phyloP scores from a whole-genome alignment of 1,140 invertebrate genomes.

The Lepidotrigona ventralis region DNA sequence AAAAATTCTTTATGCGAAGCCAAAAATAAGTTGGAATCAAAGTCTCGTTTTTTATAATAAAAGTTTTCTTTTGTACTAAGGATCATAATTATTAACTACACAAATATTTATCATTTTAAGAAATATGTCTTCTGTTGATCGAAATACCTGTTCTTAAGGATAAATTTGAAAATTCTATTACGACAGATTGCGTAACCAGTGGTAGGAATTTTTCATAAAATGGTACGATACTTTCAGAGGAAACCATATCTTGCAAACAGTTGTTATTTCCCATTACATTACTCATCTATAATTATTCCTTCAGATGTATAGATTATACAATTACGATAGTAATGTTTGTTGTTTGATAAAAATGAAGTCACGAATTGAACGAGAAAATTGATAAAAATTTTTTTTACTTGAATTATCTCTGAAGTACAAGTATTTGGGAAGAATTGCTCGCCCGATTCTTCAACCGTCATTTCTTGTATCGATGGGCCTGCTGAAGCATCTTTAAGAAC shows the following conservation, averaged over 20 bases:
- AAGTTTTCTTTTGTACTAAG: constrained; percentile 41
- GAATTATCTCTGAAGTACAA: constrained; percentile 29
- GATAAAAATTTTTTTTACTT: neutral
- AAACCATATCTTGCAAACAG: neutral
- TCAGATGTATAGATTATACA: neutral
- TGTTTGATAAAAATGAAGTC: too few relatives aligned
- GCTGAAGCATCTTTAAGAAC: constrained; percentile 24
- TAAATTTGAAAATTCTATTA: constrained; percentile 30
- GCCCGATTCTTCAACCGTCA: neutral
- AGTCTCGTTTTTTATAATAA: constrained; percentile 51
- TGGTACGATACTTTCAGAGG: neutral
- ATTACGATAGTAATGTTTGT: neutral
- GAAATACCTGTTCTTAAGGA: constrained; percentile 24
- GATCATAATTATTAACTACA: neutral
- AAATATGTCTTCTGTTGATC: neutral
- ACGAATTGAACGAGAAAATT: too few relatives aligned
- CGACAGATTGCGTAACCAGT: neutral
- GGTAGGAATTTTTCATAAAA: constrained; percentile 11
- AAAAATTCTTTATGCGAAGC: constrained; percentile 31
- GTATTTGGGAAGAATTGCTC: neutral
- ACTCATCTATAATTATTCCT: neutral
- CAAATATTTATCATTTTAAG: neutral
- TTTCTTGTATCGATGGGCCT: constrained; percentile 1
- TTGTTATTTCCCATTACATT: neutral
- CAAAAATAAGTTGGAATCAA: constrained; percentile 8